Percentiles rank a stretch among this genome's conserved stretches.
Conservation (phyloP, 1,140 invertebrate genomes). For the Kradibia gibbosae region DNA sequence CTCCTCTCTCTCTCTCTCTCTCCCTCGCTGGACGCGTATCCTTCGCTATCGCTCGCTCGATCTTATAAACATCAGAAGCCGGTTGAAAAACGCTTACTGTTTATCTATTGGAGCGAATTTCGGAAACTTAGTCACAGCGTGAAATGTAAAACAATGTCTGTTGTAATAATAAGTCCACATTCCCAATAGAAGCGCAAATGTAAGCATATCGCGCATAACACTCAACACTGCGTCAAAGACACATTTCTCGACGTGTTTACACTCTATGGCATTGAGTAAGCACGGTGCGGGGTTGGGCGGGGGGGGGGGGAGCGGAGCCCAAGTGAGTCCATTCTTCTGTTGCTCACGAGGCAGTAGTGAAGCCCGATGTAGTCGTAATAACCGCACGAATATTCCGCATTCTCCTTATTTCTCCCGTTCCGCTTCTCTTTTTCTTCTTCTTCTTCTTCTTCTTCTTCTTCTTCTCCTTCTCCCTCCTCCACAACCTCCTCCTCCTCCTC, state of each 20-base stretch:
- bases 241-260: neutral
- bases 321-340: neutral
- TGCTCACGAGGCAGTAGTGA: neutral
- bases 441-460: too few relatives aligned
- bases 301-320: neutral
- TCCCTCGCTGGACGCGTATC: too few relatives aligned
- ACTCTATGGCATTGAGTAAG: neutral
- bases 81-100: too few relatives aligned
- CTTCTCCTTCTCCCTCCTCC: constrained; percentile 57
- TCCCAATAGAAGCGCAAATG: neutral
- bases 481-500: too few relatives aligned
- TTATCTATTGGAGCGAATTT: too few relatives aligned
- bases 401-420: constrained; percentile 1
- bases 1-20: too few relatives aligned
- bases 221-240: neutral
- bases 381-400: constrained; percentile 2
- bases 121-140: too few relatives aligned
- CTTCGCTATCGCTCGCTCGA: too few relatives aligned
- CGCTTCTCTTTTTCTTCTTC: constrained; percentile 54
- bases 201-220: neutral
- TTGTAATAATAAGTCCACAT: neutral
- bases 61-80: too few relatives aligned
- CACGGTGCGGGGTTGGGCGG: too few relatives aligned
- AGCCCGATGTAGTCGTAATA: constrained; percentile 5
- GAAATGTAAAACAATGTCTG: too few relatives aligned